These are phyloP conservation scores for Congeria kusceri DNA, from an alignment of 2,888 invertebrate species.

Conservation along the genomic window DNA sequence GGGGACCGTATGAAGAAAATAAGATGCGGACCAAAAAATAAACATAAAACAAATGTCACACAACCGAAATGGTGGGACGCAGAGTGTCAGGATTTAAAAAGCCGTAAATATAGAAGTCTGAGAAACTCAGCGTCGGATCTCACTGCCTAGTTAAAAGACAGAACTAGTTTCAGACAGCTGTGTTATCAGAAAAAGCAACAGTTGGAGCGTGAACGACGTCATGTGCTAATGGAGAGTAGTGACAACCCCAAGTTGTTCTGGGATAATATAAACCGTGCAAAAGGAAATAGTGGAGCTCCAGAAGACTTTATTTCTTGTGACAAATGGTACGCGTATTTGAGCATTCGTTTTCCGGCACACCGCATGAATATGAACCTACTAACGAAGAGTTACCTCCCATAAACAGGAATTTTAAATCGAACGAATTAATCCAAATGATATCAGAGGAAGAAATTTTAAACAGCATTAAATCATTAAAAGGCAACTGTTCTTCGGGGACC, in stretches of 20 bases:
- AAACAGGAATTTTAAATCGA: neutral
- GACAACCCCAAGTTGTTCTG: slow-evolving; percentile 25
- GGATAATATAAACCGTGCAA: slow-evolving; percentile 20
- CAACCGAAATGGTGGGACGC: neutral
- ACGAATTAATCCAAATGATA: neutral
- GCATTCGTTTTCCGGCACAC: neutral
- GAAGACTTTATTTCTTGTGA: neutral
- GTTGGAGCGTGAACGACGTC: slow-evolving; percentile 9
- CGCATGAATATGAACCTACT: neutral
- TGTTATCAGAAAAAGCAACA: slow-evolving; percentile 12
- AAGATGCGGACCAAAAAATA: neutral
- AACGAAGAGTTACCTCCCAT: neutral
- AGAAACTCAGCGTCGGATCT: slow-evolving; percentile 10
- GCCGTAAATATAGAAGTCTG: neutral
- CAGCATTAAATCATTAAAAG: neutral
- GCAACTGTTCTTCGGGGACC: slow-evolving; percentile 2
- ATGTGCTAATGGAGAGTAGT: slow-evolving; percentile 15
- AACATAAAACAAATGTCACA: neutral
- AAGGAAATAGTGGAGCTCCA: neutral
- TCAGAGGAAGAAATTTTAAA: slow-evolving; percentile 23
- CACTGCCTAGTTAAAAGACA: slow-evolving; percentile 3
- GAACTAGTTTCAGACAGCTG: neutral
- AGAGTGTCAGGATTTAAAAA: neutral
- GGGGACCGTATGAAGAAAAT: slow-evolving; percentile 2
- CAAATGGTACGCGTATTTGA: slow-evolving; percentile 7